Base-by-base conservation (phyloP, 1,140 invertebrate species). In the Hycleus cichorii region DNA sequence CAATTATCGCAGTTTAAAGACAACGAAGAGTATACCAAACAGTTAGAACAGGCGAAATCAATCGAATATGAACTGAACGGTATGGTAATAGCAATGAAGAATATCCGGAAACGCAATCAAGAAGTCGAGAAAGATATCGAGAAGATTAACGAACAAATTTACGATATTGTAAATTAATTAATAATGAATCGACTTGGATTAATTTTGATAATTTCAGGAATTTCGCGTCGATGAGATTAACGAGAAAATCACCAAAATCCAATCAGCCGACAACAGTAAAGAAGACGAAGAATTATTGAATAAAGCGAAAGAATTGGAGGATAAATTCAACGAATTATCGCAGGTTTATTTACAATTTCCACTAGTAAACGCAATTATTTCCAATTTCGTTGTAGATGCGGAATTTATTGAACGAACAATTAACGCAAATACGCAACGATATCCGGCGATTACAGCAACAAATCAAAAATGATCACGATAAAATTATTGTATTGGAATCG, bases 361-460 rank as follows among this genome's bases (percentile, higher is more conserved):
- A 32, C 32, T 32, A 4, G 2, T 7, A 2, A 5, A 32, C 32
- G 2, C 32, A 5, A 5, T 7, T 32, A 5, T 32, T 32, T 4
- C 1, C 0, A 7, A 32, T 32, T 7, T 32, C 3, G 0, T 32
- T 32, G 32, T 49, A 67, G 65, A 57, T 60, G 3, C 64, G 67
- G 2, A 78, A 77, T 57, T 52, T 75, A 3, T 66, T 83, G 0
- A 75, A 82, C 57, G 65, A 56, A 2, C 80, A 83, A 64, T 74
- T 81, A 25, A 66, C 71, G 11, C 73, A 72, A 59, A 69, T 83
- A 5, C 80, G 82, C 59, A 78, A 83, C 32, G 77, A 76, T 62
- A 78, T 77, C 74, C 70, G 74, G 42, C 69, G 72, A 50, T 47
- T 80, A 42, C 70, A 74, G 1, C 66, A 68, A 3, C 65, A 69